A percentile compares a stretch with the other conserved stretches of the same genome.
Conservation (phyloP, 2,888 invertebrate genomes). For the Antitype chi region DNA sequence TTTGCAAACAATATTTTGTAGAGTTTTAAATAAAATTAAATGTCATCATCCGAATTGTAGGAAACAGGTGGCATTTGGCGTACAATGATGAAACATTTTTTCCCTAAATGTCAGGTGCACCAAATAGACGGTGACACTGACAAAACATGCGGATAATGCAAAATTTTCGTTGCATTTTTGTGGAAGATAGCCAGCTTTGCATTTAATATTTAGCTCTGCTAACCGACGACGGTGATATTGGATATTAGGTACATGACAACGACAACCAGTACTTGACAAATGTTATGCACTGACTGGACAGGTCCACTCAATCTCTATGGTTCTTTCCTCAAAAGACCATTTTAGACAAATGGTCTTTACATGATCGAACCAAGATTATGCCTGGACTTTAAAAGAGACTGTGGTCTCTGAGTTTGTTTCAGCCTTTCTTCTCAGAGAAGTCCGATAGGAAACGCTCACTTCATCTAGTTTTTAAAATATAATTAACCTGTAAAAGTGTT, state of each 20-base stretch:
- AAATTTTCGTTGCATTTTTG: constrained; percentile 45
- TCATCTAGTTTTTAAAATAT: no score
- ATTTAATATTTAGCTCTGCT: constrained; percentile 42
- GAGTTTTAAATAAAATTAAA: not conserved
- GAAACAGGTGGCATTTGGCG: constrained; percentile 21
- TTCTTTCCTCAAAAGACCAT: no score
- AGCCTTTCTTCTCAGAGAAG: no score
- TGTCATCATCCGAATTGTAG: not conserved
- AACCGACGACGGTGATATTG: not conserved
- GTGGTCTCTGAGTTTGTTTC: no score
- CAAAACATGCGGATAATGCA: constrained; percentile 39
- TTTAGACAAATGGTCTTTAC: no score
- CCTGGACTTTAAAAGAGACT: no score
- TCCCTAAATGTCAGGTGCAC: constrained; percentile 33
- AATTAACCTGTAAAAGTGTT: no score
- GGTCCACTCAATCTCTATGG: no score
- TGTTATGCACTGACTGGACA: not conserved
- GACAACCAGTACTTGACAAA: constrained; percentile 5
- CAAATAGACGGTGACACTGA: not conserved
- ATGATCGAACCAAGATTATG: no score
- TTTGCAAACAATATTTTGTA: not conserved
- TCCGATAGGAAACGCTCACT: no score
- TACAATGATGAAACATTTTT: constrained; percentile 12
- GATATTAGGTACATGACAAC: not conserved
- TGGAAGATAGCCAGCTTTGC: constrained; percentile 24